Conservation (phyloP, 2,888 invertebrate genomes). For the Polydrusus tereticollis region DNA sequence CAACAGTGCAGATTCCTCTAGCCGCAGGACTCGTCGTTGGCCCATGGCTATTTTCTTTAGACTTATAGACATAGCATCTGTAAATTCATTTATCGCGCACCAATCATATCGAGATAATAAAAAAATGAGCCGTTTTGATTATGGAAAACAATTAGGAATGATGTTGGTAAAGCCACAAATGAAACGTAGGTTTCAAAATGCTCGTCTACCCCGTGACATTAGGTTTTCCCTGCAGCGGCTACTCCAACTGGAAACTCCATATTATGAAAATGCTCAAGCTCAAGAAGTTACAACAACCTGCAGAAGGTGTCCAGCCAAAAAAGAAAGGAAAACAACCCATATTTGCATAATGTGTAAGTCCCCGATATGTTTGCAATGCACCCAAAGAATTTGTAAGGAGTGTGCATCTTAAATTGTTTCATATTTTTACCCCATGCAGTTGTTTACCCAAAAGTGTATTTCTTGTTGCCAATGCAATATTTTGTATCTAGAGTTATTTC, state of each 20-base stretch:
- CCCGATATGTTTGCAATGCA: too few relatives aligned
- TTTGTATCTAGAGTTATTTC: not conserved
- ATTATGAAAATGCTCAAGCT: too few relatives aligned
- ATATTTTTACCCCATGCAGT: not conserved
- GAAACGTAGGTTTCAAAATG: too few relatives aligned
- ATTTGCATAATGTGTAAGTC: not conserved
- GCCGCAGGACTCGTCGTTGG: not conserved
- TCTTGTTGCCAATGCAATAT: not conserved
- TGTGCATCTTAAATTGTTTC: not conserved
- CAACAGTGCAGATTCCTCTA: too few relatives aligned
- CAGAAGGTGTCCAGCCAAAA: not conserved
- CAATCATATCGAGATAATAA: not conserved
- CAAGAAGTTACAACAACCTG: too few relatives aligned
- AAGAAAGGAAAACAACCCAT: not conserved
- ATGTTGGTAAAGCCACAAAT: too few relatives aligned
- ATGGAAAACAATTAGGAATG: not conserved
- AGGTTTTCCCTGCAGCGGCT: too few relatives aligned
- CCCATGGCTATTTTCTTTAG: constrained; percentile 9
- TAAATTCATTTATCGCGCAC: not conserved
- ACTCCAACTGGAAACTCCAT: too few relatives aligned
- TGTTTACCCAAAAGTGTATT: not conserved
- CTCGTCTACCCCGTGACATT: too few relatives aligned
- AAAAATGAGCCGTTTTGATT: not conserved
- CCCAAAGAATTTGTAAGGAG: not conserved
- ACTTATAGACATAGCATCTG: not conserved